Evolutionary conservation across 1,140 invertebrate species (phyloP).

Genomic region (Chymomyza costata): DNA sequence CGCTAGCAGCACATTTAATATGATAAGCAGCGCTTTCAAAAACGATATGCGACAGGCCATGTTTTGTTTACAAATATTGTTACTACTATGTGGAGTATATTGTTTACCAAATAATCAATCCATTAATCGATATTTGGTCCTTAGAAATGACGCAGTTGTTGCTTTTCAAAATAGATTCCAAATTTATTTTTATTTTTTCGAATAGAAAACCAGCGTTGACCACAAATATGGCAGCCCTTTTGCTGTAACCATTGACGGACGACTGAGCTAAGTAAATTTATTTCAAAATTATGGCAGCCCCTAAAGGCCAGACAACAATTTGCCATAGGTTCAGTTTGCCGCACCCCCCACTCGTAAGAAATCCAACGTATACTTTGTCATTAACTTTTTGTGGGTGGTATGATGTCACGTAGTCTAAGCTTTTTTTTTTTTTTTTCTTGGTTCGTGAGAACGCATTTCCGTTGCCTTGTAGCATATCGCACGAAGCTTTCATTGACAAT

Average conservation of each 20-base stretch:
- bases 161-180: constrained; percentile 5
- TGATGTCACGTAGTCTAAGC: constrained; percentile 46
- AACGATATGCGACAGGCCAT: constrained; percentile 53
- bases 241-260: constrained; percentile 49
- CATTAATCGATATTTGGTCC: constrained; percentile 52
- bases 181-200: constrained; percentile 8
- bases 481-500: constrained; percentile 31
- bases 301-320: constrained; percentile 25
- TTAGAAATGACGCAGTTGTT: constrained; percentile 39
- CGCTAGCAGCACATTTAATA: constrained; percentile 64
- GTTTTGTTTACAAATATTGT: constrained; percentile 9
- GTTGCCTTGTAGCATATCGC: too few species aligned
- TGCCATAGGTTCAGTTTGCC: neutral
- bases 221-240: constrained; percentile 52
- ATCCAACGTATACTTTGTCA: constrained; percentile 32
- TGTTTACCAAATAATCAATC: neutral
- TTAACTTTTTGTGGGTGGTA: constrained; percentile 39
- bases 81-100: neutral
- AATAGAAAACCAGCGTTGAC: too few species aligned
- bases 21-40: constrained; percentile 56
- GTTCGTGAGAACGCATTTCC: constrained; percentile 14
- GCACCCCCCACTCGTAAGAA: constrained; percentile 23
- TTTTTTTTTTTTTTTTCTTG: constrained; percentile 1
- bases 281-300: constrained; percentile 59
- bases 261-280: constrained; percentile 55